Evolutionary conservation across 2,113 vertebrate species (phyloP).

Genomic region (Callopanchax toddi): DNA sequence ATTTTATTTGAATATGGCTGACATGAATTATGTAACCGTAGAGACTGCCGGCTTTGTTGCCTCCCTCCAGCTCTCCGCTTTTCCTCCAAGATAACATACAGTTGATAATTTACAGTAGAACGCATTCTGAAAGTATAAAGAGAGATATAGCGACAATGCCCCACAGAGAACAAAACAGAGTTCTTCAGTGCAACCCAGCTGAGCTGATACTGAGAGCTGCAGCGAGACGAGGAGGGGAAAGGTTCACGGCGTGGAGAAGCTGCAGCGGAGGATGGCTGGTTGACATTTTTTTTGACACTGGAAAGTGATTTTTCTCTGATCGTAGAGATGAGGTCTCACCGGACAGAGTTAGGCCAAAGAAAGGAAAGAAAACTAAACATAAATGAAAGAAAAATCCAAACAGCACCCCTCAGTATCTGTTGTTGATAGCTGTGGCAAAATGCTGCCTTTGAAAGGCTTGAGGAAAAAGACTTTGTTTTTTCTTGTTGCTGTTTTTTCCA

Average conservation of each 20-base stretch:
- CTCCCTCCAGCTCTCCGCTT: constrained; percentile 59
- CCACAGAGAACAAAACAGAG: constrained; percentile 61
- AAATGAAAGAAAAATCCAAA: constrained; percentile 38
- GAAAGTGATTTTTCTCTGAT: constrained; percentile 66
- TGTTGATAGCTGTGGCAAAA: constrained; percentile 72
- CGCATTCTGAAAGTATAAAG: constrained; percentile 69
- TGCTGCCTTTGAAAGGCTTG: constrained; percentile 73
- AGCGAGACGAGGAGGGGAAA: constrained; percentile 43
- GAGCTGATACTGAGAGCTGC: constrained; percentile 45
- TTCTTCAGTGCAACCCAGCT: constrained; percentile 37
- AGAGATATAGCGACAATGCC: constrained; percentile 56
- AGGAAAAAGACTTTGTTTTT: constrained; percentile 58
- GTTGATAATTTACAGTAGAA: constrained; percentile 75
- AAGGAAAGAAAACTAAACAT: constrained; percentile 42
- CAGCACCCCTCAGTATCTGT: constrained; percentile 60
- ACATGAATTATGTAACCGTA: constrained; percentile 83
- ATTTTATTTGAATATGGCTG: constrained; percentile 83
- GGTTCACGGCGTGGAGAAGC: constrained; percentile 27
- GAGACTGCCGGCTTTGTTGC: constrained; percentile 75
- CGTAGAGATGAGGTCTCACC: constrained; percentile 59
- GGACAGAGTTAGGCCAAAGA: constrained; percentile 41
- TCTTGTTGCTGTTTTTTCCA: constrained; percentile 53
- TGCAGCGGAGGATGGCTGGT: constrained; percentile 44
- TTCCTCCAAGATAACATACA: constrained; percentile 74
- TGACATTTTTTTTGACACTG: constrained; percentile 66